Conservation (phyloP, 2,797 vertebrate genomes). For the Oryzias dopingdopingensis region DNA sequence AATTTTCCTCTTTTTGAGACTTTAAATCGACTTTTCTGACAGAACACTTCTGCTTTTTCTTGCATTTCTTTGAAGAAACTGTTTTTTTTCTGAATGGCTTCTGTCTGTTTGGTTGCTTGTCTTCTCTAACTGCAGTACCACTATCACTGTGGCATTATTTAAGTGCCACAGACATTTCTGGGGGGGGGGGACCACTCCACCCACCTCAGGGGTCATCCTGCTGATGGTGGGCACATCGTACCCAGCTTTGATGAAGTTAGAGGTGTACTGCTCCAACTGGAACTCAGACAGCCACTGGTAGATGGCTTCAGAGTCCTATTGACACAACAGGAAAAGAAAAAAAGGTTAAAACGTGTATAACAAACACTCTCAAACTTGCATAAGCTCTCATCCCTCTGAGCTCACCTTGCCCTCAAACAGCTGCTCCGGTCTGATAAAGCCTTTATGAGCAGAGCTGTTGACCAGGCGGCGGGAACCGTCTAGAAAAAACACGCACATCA, state of each 20-base stretch:
- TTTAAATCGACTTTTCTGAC: too few relatives aligned
- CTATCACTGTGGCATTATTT: too few relatives aligned
- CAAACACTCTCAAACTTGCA: neutral
- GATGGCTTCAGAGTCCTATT: constrained; percentile 91
- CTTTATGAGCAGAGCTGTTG: constrained; percentile 53
- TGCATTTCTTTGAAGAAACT: too few relatives aligned
- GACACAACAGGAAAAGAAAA: neutral
- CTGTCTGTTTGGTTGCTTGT: too few relatives aligned
- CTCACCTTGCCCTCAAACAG: constrained; percentile 75
- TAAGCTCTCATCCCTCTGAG: neutral
- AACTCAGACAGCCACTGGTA: constrained; percentile 93
- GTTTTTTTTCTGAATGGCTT: too few relatives aligned
- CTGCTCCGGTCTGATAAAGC: constrained; percentile 67
- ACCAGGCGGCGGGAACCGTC: constrained; percentile 55
- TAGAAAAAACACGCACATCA: constrained; percentile 28
- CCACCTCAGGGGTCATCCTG: constrained; percentile 92
- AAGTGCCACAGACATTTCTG: neutral
- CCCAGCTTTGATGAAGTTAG: constrained; percentile 88
- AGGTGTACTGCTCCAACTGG: constrained; percentile 90
- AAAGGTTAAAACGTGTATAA: neutral
- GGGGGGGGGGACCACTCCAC: constrained; percentile 56
- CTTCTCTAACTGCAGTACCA: too few relatives aligned
- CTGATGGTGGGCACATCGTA: constrained; percentile 96
- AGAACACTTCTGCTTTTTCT: too few relatives aligned
- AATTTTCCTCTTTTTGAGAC: too few relatives aligned